Percentiles rank a stretch among this genome's conserved stretches.
phyloP scores from a whole-genome alignment of 2,797 vertebrate species.

The Lithobates pipiens region DNA sequence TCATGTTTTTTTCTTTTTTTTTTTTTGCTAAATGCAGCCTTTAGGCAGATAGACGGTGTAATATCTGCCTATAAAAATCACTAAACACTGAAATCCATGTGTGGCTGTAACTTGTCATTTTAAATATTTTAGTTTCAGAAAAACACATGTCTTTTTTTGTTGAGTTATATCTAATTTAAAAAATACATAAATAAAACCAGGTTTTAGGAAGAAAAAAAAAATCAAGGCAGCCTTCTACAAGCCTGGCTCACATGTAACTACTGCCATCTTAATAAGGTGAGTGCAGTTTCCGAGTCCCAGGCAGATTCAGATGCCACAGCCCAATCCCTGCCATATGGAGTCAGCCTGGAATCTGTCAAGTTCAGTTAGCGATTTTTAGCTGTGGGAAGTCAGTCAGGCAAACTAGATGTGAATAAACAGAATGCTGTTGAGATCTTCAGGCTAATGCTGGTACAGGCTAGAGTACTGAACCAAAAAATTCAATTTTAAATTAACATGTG shows the following conservation, averaged over 20 bases:
- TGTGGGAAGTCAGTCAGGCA: slow-evolving; percentile 81
- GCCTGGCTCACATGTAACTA: slow-evolving; percentile 77
- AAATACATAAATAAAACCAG: slow-evolving; percentile 49
- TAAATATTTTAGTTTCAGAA: slow-evolving; percentile 51
- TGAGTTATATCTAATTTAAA: slow-evolving; percentile 64
- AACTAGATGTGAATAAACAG: slow-evolving; percentile 76
- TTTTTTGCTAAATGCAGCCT: slow-evolving; percentile 4
- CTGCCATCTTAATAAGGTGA: slow-evolving; percentile 83
- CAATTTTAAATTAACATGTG: slow-evolving; percentile 65
- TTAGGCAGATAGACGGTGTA: not conserved
- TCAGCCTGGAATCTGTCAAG: slow-evolving; percentile 84
- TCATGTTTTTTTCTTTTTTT: not conserved
- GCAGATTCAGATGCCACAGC: slow-evolving; percentile 70
- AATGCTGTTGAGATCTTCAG: slow-evolving; percentile 76
- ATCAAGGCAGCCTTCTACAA: slow-evolving; percentile 70
- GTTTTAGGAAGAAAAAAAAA: slow-evolving; percentile 67
- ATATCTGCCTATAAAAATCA: slow-evolving; percentile 15
- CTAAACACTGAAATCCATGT: slow-evolving; percentile 12
- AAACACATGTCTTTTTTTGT: slow-evolving; percentile 65
- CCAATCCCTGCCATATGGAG: slow-evolving; percentile 81
- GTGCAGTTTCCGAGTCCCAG: slow-evolving; percentile 74
- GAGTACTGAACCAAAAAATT: slow-evolving; percentile 71
- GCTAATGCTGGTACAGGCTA: slow-evolving; percentile 71
- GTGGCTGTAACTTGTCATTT: slow-evolving; percentile 47
- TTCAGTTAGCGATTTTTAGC: slow-evolving; percentile 84